Evolutionary conservation across 1,140 invertebrate genomes (phyloP).

Genomic region (Drosophila nasuta): DNA sequence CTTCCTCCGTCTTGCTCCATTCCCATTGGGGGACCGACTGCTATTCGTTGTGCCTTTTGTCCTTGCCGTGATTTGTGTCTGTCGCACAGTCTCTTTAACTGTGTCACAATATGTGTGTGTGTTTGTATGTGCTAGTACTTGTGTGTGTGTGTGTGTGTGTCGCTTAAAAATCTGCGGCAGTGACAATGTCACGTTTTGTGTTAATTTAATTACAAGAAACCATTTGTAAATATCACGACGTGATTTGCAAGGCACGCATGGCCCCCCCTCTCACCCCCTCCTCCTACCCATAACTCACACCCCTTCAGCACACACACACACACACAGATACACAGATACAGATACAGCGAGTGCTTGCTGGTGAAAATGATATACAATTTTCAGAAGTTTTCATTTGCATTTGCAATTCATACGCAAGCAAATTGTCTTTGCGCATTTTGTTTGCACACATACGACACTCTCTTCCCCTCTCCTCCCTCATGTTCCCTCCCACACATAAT

Average conservation of each 20-base stretch:
- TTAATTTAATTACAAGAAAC: conserved; percentile 84
- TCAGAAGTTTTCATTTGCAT: conserved; percentile 73
- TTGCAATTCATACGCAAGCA: conserved; percentile 71
- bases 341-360: background rate
- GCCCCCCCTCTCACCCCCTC: background rate
- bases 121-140: background rate
- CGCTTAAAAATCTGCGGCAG: conserved; percentile 81
- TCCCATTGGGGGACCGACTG: conserved; percentile 51
- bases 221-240: conserved; percentile 83
- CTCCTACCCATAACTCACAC: background rate
- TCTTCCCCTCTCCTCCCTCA: background rate
- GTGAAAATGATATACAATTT: conserved; percentile 76
- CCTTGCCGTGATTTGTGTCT: conserved; percentile 62
- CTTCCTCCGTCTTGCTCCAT: conserved; percentile 12
- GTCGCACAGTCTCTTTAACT: conserved; percentile 16
- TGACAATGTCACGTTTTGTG: conserved; percentile 83
- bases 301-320: background rate
- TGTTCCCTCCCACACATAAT: background rate
- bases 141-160: conserved; percentile 43
- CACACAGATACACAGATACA: too few species aligned
- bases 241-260: conserved; percentile 77
- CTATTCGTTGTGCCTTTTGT: conserved; percentile 61
- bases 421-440: conserved; percentile 60
- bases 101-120: background rate
- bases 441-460: conserved; percentile 44